Evolutionary conservation across 2,888 invertebrate genomes (phyloP).

Genomic region (Morpho helenor): DNA sequence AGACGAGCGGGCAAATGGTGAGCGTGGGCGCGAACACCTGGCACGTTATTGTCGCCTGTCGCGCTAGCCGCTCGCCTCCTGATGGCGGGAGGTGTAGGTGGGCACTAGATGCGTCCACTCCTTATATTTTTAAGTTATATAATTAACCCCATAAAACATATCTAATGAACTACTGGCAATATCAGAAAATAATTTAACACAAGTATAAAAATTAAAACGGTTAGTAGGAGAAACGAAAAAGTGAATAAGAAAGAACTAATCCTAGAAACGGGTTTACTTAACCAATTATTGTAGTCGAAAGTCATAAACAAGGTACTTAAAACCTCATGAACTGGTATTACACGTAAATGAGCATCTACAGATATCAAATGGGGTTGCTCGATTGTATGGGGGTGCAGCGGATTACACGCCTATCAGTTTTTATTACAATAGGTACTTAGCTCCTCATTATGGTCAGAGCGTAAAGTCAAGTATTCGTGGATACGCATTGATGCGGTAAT

Average conservation of each 20-base stretch:
- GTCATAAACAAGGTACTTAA: not conserved
- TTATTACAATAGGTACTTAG: constrained; percentile 58
- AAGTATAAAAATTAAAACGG: too few relatives aligned
- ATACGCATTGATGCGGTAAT: constrained; percentile 18
- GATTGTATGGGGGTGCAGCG: constrained; percentile 46
- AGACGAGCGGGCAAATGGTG: constrained; percentile 61
- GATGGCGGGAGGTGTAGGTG: constrained; percentile 31
- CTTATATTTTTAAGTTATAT: not conserved
- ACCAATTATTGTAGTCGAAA: too few relatives aligned
- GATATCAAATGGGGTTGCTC: constrained; percentile 48
- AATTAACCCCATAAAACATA: not conserved
- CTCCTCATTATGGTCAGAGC: constrained; percentile 57
- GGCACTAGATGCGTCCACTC: constrained; percentile 30
- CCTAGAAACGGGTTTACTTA: too few relatives aligned
- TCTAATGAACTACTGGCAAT: constrained; percentile 27
- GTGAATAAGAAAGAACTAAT: too few relatives aligned
- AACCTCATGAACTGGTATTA: not conserved
- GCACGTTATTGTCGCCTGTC: constrained; percentile 68
- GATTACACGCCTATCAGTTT: constrained; percentile 64
- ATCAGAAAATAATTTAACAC: too few relatives aligned
- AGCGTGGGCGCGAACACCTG: constrained; percentile 75
- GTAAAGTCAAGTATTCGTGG: constrained; percentile 51
- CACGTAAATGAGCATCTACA: constrained; percentile 27
- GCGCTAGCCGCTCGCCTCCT: constrained; percentile 28
- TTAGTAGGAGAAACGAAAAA: too few relatives aligned